Percentiles rank a stretch among this genome's conserved stretches.
Conservation (phyloP, 1,140 invertebrate species). For the Eriosoma lanigerum region DNA sequence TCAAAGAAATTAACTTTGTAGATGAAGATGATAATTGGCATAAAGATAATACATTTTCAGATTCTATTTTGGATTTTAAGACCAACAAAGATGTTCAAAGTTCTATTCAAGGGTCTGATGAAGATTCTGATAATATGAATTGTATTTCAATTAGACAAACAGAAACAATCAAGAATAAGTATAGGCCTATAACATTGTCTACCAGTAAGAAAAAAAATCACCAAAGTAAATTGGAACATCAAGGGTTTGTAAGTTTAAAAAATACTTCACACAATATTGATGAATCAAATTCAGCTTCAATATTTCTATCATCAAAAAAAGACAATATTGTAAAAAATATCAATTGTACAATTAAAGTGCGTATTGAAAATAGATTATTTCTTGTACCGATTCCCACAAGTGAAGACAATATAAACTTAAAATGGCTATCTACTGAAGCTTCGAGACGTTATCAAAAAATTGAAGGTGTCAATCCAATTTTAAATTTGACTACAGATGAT, state of each 20-base stretch:
- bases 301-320: not conserved
- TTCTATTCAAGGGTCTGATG: conserved; percentile 10
- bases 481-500: conserved; percentile 68
- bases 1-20: not conserved
- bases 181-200: conserved; percentile 25
- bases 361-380: conserved; percentile 54
- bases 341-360: conserved; percentile 53
- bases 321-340: conserved; percentile 18
- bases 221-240: conserved; percentile 46
- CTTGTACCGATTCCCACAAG: conserved; percentile 54
- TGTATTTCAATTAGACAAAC: conserved; percentile 9
- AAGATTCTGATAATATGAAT: conserved; percentile 23
- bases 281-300: not conserved
- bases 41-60: not conserved
- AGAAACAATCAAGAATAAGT: conserved; percentile 7
- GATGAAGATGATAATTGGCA: conserved; percentile 14
- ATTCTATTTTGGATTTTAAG: not conserved
- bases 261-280: not conserved
- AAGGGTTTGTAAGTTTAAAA: conserved; percentile 37
- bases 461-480: conserved; percentile 65
- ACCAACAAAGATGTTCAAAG: not conserved
- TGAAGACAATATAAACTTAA: conserved; percentile 52
- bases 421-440: conserved; percentile 71
- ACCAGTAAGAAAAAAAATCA: conserved; percentile 30
- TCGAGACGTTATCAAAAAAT: conserved; percentile 72